phyloP scores from a whole-genome alignment of 2,888 invertebrate genomes.

The Aphodius sticticus region DNA sequence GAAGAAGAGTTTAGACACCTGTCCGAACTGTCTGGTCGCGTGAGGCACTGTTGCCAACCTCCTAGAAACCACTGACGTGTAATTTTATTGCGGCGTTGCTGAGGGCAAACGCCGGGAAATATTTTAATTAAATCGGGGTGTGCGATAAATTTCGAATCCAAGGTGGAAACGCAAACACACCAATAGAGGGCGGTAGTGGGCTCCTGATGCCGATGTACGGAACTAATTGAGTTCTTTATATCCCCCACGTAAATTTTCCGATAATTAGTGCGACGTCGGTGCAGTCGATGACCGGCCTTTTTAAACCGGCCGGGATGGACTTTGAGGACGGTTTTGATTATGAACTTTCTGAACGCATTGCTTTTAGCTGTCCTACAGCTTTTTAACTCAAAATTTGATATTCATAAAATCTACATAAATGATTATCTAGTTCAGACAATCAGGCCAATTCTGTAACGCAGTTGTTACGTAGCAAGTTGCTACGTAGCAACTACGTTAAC shows the following conservation, averaged over 20 bases:
- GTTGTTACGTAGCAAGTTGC: too few relatives aligned
- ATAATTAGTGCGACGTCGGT: background rate
- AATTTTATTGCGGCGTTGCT: background rate
- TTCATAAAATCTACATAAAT: too few relatives aligned
- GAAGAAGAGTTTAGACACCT: constrained; percentile 14
- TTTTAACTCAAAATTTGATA: too few relatives aligned
- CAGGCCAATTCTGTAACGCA: too few relatives aligned
- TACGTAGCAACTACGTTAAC: too few relatives aligned
- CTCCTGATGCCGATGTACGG: background rate
- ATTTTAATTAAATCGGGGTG: background rate
- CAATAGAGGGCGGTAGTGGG: background rate
- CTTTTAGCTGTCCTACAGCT: too few relatives aligned
- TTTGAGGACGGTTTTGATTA: too few relatives aligned
- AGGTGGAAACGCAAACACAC: background rate
- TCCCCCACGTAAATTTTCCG: background rate
- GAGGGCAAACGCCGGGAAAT: background rate
- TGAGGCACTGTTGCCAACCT: background rate
- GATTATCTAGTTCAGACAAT: too few relatives aligned
- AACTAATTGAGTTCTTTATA: background rate
- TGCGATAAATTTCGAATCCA: background rate
- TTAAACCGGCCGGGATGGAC: background rate
- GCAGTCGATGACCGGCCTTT: background rate
- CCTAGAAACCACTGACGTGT: background rate
- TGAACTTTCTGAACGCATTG: too few relatives aligned
- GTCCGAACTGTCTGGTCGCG: background rate